These are phyloP conservation scores for Metallyticus violacea DNA, from an alignment of 2,888 invertebrate genomes.

Conservation along the genomic window DNA sequence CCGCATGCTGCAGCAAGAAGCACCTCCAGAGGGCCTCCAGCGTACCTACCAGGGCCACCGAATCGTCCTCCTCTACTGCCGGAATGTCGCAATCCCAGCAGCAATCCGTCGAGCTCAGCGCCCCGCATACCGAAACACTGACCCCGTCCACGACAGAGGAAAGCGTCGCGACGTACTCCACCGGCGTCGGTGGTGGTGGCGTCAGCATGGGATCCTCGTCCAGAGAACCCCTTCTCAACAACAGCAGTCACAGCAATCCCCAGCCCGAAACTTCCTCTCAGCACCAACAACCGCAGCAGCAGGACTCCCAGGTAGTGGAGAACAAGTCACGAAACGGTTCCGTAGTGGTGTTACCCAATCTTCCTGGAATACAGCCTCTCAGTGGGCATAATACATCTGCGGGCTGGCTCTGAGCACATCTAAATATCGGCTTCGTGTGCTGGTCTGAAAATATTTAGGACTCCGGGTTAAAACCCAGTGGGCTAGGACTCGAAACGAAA, in stretches of 20 bases:
- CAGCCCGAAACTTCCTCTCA: background rate
- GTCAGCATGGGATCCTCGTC: slow-evolving; percentile 20
- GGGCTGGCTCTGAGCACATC: slow-evolving; percentile 57
- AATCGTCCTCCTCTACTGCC: slow-evolving; percentile 38
- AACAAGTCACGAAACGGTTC: slow-evolving; percentile 53
- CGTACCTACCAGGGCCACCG: slow-evolving; percentile 59
- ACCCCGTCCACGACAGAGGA: slow-evolving; percentile 59
- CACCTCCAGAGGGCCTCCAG: slow-evolving; percentile 68
- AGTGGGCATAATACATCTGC: slow-evolving; percentile 69
- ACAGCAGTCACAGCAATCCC: slow-evolving; percentile 41
- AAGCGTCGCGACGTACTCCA: slow-evolving; percentile 42
- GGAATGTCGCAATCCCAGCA: slow-evolving; percentile 63
- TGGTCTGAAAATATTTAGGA: background rate
- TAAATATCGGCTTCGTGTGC: background rate
- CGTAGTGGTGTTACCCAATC: slow-evolving; percentile 59
- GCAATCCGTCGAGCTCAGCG: slow-evolving; percentile 50
- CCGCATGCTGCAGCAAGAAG: slow-evolving; percentile 40
- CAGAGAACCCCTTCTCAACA: slow-evolving; percentile 2
- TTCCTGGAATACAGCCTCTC: slow-evolving; percentile 71
- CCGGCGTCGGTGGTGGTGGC: slow-evolving; percentile 11
- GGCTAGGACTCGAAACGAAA: background rate
- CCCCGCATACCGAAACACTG: slow-evolving; percentile 36
- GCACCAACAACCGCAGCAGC: slow-evolving; percentile 35
- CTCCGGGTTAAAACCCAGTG: too few relatives aligned
- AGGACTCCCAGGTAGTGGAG: background rate